Base-by-base conservation (phyloP, 2,797 vertebrate genomes). In the Malacoraja senta region DNA sequence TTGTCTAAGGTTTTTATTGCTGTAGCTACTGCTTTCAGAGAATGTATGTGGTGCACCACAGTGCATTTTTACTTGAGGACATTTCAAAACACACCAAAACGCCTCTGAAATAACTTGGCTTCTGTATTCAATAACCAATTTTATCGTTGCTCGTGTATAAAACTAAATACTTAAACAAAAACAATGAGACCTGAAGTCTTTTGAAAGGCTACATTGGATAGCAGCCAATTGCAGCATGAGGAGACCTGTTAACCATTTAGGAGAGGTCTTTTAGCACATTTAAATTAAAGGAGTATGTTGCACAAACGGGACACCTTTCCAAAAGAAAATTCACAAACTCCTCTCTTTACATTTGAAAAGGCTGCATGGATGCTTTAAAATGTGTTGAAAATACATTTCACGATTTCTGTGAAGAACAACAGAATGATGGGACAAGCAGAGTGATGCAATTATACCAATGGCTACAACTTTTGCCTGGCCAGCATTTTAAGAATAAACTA, bases 21-120 rank as follows among this genome's bases (percentile, higher is more conserved):
- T 88, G n/a, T 88, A 88, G 84, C 84, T 88, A 88, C 84, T 88
- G 63, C 84, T 88, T 68, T 19, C 84, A 68, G 84, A 19, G 84
- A 88, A 88, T 88, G n/a, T 10, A 35, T 88, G 84, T 68, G 84
- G 84, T 88, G 84, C 63, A 88, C 84, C 84, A 68, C 84, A 88
- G 84, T 68, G 84, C 61, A 88, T 88, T 68, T 88, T 88, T 88
- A 88, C 84, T 88, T 88, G 61, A 88, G 84, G 84, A 88, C n/a
- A 88, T 63, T 86, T 86, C 84, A 88, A 88, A 88, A 68, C n/a
- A 88, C 84, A 68, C n/a, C 63, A 88, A 32, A 88, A 65, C 35
- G 84, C 13, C 84, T 88, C 61, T 88, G 63, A 35, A 88, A 88
- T 88, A 88, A 63, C 65, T 78, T 88, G 84, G 84, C 84, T 88